Evolutionary conservation across 2,888 invertebrate species (phyloP).

Genomic region (Ceratothoa steindachneri): DNA sequence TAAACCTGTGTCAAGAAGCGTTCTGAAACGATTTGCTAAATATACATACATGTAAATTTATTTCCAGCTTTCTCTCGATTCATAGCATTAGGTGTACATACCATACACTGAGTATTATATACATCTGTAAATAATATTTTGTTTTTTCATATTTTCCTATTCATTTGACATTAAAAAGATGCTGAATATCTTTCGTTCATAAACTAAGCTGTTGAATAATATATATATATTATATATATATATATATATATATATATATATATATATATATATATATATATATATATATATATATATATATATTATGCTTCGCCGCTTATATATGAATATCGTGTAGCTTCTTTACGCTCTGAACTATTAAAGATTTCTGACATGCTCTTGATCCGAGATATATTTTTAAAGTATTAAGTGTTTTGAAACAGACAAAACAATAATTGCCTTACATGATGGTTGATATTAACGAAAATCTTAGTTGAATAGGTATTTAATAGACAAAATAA

Average conservation of each 20-base stretch:
- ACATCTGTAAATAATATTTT: too few relatives aligned
- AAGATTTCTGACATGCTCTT: too few relatives aligned
- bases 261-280: constrained; percentile 18
- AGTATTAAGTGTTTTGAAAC: not conserved
- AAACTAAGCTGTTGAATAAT: not conserved
- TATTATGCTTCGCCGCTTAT: not conserved
- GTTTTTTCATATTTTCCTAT: too few relatives aligned
- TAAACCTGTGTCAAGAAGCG: too few relatives aligned
- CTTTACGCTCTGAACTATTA: not conserved
- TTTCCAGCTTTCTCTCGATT: too few relatives aligned
- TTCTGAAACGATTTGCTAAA: too few relatives aligned
- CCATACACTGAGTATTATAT: too few relatives aligned
- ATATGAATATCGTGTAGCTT: not conserved
- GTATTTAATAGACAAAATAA: not conserved
- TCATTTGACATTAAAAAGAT: too few relatives aligned
- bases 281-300: not conserved
- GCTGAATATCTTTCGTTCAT: not conserved
- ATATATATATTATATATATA: not conserved
- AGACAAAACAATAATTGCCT: not conserved
- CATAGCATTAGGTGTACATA: too few relatives aligned
- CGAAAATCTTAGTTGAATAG: not conserved
- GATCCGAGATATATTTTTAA: not conserved
- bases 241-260: constrained; percentile 8
- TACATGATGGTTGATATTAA: not conserved
- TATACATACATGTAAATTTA: too few relatives aligned